Evolutionary conservation across 2,888 invertebrate species (phyloP).

Genomic region (Nomada flava): DNA sequence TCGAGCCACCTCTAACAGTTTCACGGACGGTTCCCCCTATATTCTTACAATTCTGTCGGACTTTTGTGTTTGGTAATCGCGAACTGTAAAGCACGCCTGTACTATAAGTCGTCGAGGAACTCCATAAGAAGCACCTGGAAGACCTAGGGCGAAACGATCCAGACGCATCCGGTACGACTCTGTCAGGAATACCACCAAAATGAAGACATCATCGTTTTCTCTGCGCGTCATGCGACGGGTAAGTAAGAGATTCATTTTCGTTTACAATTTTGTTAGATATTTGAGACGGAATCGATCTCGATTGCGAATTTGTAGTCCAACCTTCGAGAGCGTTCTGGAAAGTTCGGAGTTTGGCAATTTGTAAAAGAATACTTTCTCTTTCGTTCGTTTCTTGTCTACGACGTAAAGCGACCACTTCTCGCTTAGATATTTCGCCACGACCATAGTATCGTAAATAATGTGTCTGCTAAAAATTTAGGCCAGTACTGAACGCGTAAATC

Average conservation of each 20-base stretch:
- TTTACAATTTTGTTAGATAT: not conserved
- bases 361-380: not conserved
- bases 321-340: not conserved
- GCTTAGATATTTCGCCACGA: not conserved
- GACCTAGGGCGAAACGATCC: conserved; percentile 31
- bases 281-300: conserved; percentile 18
- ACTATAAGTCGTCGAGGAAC: conserved; percentile 5
- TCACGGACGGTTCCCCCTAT: conserved; percentile 39
- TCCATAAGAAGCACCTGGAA: conserved; percentile 16
- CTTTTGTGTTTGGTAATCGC: conserved; percentile 12
- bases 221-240: conserved; percentile 92
- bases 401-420: not conserved
- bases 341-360: not conserved
- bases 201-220: conserved; percentile 92
- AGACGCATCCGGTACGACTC: conserved; percentile 41
- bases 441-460: conserved; percentile 19
- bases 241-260: conserved; percentile 82
- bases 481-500: conserved; percentile 13
- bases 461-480: conserved; percentile 35
- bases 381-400: not conserved
- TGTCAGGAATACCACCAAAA: conserved; percentile 84
- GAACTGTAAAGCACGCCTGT: conserved; percentile 14
- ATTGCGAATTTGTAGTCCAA: not conserved
- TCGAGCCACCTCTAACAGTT: conserved; percentile 64
- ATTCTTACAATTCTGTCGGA: not conserved